Evolutionary conservation across 2,888 invertebrate species (phyloP), one percentile per base, ranked within the genome.

Genomic region (Caenorhabditis japonica): DNA sequence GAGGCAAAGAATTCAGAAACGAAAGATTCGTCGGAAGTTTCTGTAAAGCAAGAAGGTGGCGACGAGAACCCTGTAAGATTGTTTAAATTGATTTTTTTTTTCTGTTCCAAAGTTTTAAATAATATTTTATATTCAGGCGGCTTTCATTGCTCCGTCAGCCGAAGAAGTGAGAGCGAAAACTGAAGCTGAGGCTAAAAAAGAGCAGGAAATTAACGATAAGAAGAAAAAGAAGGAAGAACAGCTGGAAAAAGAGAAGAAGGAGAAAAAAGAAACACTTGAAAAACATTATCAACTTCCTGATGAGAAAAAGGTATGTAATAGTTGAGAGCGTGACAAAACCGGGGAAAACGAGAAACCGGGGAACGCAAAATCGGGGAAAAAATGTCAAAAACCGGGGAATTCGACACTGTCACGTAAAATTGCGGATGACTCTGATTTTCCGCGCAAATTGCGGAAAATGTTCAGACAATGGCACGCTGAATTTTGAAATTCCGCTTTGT

Each of bases 121-220:
- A 15, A 12, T 25, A 1, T 0, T 3, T 19, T 43, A 4, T 19
- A 44, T 70, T n/a, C 52, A 59, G 56, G 60, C 58, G 1, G 53
- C 75, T 2, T 70, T 69, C 49, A 68, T 69, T 39, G 61, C 68
- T 23, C 68, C 68, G n/a, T 49, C 62, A 21, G 46, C 60, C 2
- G 66, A 70, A 46, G 76, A 80, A 43, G 58, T 66, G 5, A 74
- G 69, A 25, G 77, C 61, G 10, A 79, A 77, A 43, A 78, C 72
- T 41, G 72, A 72, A 13, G 75, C 75, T 10, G 80, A 81, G 44
- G 82, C 79, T 15, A 62, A 73, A 39, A 79, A 77, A 61, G 71
- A 71, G 39, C 66, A 68, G 15, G 79, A 81, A 44, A 80, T 79
- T 38, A 49, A 49, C 3, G 75, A 75, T 7, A 61, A 56, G 15